Conservation (phyloP, 2,113 vertebrate species). For the Alectura lathami region DNA sequence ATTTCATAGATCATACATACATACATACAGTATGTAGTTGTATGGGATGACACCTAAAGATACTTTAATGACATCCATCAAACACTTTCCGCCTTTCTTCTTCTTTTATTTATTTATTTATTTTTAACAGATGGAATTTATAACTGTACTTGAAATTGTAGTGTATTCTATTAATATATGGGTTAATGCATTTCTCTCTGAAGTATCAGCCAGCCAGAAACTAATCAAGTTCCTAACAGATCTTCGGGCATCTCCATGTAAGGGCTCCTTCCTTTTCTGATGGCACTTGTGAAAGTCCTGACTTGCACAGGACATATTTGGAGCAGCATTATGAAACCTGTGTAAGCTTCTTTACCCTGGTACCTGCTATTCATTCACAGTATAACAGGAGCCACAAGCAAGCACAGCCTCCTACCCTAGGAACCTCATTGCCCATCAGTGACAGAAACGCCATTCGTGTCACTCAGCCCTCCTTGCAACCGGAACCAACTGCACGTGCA, state of each 20-base stretch:
- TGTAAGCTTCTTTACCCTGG: neutral
- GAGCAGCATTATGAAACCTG: neutral
- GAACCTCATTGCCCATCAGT: neutral
- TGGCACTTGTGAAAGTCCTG: neutral
- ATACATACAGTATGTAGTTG: neutral
- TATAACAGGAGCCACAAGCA: neutral
- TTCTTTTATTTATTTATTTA: no score
- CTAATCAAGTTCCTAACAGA: neutral
- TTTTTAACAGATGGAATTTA: neutral
- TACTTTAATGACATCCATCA: neutral
- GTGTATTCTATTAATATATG: neutral
- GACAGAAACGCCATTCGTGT: neutral
- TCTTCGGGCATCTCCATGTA: neutral
- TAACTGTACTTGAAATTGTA: neutral
- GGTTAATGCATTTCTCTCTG: neutral
- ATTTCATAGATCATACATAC: no score
- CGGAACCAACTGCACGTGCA: rapidly evolving
- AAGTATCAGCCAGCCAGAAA: neutral
- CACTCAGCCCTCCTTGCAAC: neutral
- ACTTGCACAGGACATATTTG: neutral
- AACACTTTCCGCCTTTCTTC: neutral
- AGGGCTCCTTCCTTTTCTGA: neutral
- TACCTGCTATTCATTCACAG: neutral
- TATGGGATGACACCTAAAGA: neutral
- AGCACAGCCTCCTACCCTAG: neutral